These are phyloP conservation scores for Pseudocheirus occidentalis DNA, from an alignment of 2,797 vertebrate genomes.

Conservation along the genomic window DNA sequence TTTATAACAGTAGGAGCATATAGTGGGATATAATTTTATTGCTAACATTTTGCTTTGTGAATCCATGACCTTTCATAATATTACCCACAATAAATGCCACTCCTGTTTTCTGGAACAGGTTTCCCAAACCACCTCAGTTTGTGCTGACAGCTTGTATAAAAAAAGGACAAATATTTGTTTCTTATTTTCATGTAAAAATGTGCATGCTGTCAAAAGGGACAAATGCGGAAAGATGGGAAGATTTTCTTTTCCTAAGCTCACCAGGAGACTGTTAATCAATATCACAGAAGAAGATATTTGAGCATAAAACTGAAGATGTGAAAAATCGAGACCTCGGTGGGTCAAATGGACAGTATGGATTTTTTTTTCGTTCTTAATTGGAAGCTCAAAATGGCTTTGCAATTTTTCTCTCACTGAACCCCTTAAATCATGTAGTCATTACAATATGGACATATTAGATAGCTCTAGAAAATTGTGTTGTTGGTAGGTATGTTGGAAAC, in stretches of 20 bases:
- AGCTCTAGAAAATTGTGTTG: conserved; percentile 38
- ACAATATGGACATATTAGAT: conserved; percentile 39
- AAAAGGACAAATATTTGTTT: conserved; percentile 76
- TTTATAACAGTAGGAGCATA: neutral
- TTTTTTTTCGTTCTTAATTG: neutral
- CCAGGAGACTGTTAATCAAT: conserved; percentile 69
- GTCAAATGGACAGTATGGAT: conserved; percentile 58
- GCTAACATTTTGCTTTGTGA: conserved; percentile 35
- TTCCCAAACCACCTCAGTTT: conserved; percentile 57
- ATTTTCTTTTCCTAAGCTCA: conserved; percentile 72
- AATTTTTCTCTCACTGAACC: conserved; percentile 65
- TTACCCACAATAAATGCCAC: conserved; percentile 12
- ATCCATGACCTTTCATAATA: conserved; percentile 36
- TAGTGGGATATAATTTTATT: conserved; percentile 7
- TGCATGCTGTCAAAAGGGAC: conserved; percentile 67
- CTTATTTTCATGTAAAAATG: conserved; percentile 72
- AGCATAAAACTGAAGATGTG: conserved; percentile 48
- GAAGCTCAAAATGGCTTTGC: conserved; percentile 55
- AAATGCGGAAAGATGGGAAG: conserved; percentile 60
- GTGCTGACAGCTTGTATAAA: conserved; percentile 69
- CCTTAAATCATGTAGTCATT: conserved; percentile 55
- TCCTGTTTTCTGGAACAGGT: conserved; percentile 61
- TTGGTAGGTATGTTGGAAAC: conserved; percentile 46
- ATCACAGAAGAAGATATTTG: conserved; percentile 63
- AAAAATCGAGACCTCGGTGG: conserved; percentile 59